Conservation (phyloP, 2,888 invertebrate genomes). For the Metopia argyrocephala region DNA sequence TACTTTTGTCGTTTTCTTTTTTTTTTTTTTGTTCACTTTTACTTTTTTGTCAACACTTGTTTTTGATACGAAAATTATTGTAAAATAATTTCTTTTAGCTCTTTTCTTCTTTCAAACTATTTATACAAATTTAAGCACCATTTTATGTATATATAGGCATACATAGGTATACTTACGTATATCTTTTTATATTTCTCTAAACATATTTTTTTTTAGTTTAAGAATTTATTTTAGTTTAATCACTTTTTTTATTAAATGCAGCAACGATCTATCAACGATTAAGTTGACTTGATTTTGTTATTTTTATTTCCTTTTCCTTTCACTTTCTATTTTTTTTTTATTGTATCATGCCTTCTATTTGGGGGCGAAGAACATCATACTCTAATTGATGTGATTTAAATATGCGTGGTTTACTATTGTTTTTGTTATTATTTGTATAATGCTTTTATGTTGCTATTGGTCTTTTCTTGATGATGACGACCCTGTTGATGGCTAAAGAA, state of each 20-base stretch:
- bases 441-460: background rate
- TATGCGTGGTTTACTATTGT: background rate
- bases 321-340: background rate
- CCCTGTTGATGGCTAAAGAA: constrained; percentile 30
- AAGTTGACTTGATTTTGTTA: constrained; percentile 1
- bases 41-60: background rate
- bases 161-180: background rate
- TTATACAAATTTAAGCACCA: constrained; percentile 22
- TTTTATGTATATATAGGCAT: background rate
- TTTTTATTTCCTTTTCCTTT: background rate
- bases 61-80: constrained; percentile 6
- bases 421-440: background rate
- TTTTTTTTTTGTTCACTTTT: constrained; percentile 3
- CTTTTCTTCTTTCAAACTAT: background rate
- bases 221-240: background rate
- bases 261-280: constrained; percentile 36
- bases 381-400: constrained; percentile 11
- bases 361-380: background rate
- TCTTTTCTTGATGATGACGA: constrained; percentile 12
- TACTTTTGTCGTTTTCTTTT: background rate
- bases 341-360: constrained; percentile 14
- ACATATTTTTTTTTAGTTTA: background rate
- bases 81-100: constrained; percentile 1
- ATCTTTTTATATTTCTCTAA: background rate
- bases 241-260: constrained; percentile 26